A percentile compares a stretch with the other conserved stretches of the same genome.
These are phyloP conservation scores for Acrocephalus scirpaceus DNA, from an alignment of 2,797 vertebrate genomes.

Conservation along the genomic window DNA sequence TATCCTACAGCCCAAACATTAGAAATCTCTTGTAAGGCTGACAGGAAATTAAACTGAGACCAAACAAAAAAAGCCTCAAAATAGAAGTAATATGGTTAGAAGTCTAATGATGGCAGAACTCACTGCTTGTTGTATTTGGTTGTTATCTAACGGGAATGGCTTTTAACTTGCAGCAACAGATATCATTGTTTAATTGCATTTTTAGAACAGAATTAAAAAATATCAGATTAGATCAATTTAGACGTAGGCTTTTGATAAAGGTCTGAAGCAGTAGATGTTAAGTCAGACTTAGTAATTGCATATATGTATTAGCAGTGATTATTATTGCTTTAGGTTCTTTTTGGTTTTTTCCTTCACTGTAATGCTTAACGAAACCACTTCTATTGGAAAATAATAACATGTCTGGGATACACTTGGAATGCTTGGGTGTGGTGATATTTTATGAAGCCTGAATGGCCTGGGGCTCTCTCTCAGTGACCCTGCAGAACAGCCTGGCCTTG, in stretches of 20 bases:
- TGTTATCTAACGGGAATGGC: constrained; percentile 44
- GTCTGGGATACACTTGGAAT: background rate
- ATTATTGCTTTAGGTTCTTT: background rate
- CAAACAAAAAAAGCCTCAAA: constrained; percentile 70
- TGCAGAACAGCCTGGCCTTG: background rate
- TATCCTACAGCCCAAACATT: constrained; percentile 81
- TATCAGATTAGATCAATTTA: constrained; percentile 9
- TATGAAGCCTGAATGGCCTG: background rate
- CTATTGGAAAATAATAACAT: background rate
- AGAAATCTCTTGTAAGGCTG: constrained; percentile 78
- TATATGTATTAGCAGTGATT: background rate
- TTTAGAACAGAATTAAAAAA: constrained; percentile 43
- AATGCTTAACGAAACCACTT: background rate
- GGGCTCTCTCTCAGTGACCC: background rate
- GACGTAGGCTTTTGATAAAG: background rate
- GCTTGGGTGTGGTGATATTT: background rate
- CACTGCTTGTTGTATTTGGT: constrained; percentile 41
- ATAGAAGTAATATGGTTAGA: constrained; percentile 67
- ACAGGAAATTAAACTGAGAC: constrained; percentile 81
- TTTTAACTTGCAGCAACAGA: constrained; percentile 47
- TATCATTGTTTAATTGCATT: constrained; percentile 69
- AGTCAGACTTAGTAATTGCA: background rate
- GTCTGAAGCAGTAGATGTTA: background rate
- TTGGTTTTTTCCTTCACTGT: background rate
- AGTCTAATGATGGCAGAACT: constrained; percentile 72